These are phyloP conservation scores for Takifugu flavidus DNA, from an alignment of 2,113 vertebrate species.

Conservation along the genomic window DNA sequence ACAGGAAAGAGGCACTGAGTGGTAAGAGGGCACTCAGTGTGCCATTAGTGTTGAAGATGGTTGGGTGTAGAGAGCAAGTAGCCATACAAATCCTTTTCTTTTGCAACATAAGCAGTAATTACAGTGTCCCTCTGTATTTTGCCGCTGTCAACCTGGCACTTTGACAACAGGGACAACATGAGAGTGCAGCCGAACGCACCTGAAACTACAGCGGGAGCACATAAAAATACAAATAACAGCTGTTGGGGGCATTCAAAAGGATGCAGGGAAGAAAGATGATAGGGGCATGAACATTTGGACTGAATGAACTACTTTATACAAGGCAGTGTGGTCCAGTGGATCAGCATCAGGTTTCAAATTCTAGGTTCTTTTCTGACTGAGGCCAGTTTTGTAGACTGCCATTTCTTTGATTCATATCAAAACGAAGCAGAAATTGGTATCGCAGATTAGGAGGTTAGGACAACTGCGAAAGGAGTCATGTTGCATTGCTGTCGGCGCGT, in stretches of 20 bases:
- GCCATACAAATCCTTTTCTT: constrained; percentile 64
- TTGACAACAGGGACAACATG: constrained; percentile 57
- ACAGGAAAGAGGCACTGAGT: constrained; percentile 68
- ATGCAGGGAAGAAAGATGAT: constrained; percentile 34
- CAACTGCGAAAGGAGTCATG: too few relatives aligned
- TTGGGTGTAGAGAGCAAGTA: constrained; percentile 58
- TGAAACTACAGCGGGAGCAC: constrained; percentile 54
- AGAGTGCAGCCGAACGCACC: constrained; percentile 48
- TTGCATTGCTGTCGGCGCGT: too few relatives aligned
- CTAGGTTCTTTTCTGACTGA: neutral
- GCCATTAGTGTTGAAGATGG: constrained; percentile 67
- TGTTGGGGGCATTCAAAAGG: constrained; percentile 50
- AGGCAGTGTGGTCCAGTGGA: neutral
- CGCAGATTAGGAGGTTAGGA: too few relatives aligned
- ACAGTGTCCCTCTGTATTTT: constrained; percentile 69
- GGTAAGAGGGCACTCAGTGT: constrained; percentile 59
- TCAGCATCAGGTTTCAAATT: neutral
- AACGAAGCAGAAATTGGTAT: too few relatives aligned
- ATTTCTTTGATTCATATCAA: too few relatives aligned
- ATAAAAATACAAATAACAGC: constrained; percentile 70
- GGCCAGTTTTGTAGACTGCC: neutral
- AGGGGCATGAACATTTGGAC: constrained; percentile 11
- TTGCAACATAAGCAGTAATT: constrained; percentile 66
- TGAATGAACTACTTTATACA: constrained; percentile 9
- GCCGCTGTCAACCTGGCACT: constrained; percentile 54